phyloP scores from a whole-genome alignment of 2,797 vertebrate genomes.

The Enteromius treurensis region DNA sequence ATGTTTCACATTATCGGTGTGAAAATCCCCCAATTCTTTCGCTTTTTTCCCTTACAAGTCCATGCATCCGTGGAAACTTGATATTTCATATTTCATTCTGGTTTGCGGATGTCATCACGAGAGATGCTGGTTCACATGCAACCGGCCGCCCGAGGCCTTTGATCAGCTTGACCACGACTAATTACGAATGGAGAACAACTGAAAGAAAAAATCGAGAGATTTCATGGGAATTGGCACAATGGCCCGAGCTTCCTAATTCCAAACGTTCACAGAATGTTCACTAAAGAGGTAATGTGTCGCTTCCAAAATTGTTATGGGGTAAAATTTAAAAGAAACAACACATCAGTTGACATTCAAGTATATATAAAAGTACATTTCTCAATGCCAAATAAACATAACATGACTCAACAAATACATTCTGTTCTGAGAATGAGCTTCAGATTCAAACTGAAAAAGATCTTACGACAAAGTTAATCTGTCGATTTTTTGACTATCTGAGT shows the following conservation, averaged over 20 bases:
- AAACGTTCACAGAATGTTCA: slow-evolving; percentile 82
- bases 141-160: slow-evolving; percentile 87
- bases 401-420: slow-evolving; percentile 61
- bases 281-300: slow-evolving; percentile 77
- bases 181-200: slow-evolving; percentile 98
- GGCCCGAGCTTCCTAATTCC: slow-evolving; percentile 83
- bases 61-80: slow-evolving; percentile 95
- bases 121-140: slow-evolving; percentile 98
- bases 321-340: slow-evolving; percentile 62
- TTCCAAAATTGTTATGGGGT: slow-evolving; percentile 70
- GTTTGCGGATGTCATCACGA: slow-evolving; percentile 98
- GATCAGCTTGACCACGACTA: slow-evolving; percentile 96
- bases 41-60: slow-evolving; percentile 97
- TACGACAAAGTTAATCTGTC: slow-evolving; percentile 60
- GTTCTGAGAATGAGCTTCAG: slow-evolving; percentile 50
- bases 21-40: slow-evolving; percentile 97
- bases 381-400: slow-evolving; percentile 9
- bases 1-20: slow-evolving; percentile 99
- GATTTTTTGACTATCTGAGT: slow-evolving; percentile 59
- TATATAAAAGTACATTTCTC: background rate
- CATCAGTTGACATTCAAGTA: slow-evolving; percentile 27
- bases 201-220: slow-evolving; percentile 98
- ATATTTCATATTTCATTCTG: slow-evolving; percentile 99
- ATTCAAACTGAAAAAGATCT: slow-evolving; percentile 56
- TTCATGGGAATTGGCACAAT: slow-evolving; percentile 97